phyloP scores from a whole-genome alignment of 2,888 invertebrate species.

The Antheraea assamensis region DNA sequence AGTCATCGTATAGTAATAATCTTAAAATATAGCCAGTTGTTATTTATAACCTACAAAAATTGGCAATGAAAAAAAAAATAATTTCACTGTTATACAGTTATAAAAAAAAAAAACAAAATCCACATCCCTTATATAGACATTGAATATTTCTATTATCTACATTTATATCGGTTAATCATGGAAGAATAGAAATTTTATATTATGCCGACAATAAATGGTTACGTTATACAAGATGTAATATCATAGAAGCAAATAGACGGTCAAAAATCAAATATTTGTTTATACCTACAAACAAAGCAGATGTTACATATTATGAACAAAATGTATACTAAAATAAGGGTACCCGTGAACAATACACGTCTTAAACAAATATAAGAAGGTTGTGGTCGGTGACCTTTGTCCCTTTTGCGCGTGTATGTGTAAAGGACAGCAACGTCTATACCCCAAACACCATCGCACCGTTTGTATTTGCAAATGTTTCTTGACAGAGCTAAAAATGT shows the following conservation, averaged over 20 bases:
- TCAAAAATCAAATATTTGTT: slow-evolving; percentile 5
- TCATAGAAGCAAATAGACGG: background rate
- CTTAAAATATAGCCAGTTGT: no score
- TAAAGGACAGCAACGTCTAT: slow-evolving; percentile 69
- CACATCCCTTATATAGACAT: no score
- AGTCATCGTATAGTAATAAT: no score
- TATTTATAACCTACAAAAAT: no score
- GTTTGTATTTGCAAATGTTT: slow-evolving; percentile 76
- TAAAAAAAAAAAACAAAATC: no score
- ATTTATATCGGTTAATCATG: no score
- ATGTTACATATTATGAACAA: slow-evolving; percentile 25
- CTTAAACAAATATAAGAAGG: slow-evolving; percentile 82
- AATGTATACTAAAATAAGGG: slow-evolving; percentile 59
- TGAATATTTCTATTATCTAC: no score
- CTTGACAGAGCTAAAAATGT: slow-evolving; percentile 2
- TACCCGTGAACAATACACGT: slow-evolving; percentile 69
- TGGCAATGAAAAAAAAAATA: no score
- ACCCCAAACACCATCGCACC: slow-evolving; percentile 59
- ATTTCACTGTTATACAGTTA: no score
- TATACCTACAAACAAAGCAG: slow-evolving; percentile 1
- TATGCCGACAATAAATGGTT: no score
- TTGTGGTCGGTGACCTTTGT: slow-evolving; percentile 79
- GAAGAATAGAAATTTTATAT: no score
- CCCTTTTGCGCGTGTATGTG: slow-evolving; percentile 67
- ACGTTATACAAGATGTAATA: no score